These are phyloP conservation scores for Drosophila quadrilineata DNA, from an alignment of 1,140 invertebrate genomes.

Conservation along the genomic window DNA sequence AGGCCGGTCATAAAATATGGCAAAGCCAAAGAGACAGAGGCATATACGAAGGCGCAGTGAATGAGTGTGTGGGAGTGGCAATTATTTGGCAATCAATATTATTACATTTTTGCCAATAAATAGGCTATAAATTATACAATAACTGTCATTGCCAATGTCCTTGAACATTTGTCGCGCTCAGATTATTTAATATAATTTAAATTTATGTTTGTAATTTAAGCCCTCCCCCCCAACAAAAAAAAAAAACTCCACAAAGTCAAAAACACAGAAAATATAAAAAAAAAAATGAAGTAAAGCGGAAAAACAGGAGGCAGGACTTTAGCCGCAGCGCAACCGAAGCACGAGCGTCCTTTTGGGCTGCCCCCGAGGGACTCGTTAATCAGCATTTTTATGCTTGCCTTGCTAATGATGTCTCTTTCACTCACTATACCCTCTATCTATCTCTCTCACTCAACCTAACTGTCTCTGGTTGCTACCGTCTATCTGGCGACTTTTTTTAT, in stretches of 20 bases:
- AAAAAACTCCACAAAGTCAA: no score
- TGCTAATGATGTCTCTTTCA: constrained; percentile 60
- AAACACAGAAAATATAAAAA: no score
- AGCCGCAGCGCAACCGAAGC: constrained; percentile 13
- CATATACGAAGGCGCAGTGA: no score
- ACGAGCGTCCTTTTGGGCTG: constrained; percentile 25
- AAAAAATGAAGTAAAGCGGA: no score
- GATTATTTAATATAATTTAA: constrained; percentile 75
- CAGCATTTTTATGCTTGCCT: constrained; percentile 76
- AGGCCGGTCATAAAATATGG: constrained; percentile 2
- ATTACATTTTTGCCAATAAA: constrained; percentile 61
- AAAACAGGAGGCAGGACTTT: not conserved
- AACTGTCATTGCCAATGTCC: constrained; percentile 63
- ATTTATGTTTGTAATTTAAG: constrained; percentile 70
- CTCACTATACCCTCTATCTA: not conserved
- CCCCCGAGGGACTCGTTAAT: constrained; percentile 72
- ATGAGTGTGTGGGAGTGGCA: constrained; percentile 34
- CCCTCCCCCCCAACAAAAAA: not conserved
- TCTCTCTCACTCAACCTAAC: not conserved
- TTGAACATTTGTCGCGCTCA: constrained; percentile 40
- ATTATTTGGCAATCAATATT: constrained; percentile 78
- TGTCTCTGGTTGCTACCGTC: not conserved
- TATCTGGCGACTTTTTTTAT: constrained; percentile 39
- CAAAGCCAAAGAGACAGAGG: no score
- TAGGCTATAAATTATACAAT: constrained; percentile 69